These are phyloP conservation scores for Oedothorax gibbosus DNA, from an alignment of 1,140 invertebrate species.

Conservation along the genomic window DNA sequence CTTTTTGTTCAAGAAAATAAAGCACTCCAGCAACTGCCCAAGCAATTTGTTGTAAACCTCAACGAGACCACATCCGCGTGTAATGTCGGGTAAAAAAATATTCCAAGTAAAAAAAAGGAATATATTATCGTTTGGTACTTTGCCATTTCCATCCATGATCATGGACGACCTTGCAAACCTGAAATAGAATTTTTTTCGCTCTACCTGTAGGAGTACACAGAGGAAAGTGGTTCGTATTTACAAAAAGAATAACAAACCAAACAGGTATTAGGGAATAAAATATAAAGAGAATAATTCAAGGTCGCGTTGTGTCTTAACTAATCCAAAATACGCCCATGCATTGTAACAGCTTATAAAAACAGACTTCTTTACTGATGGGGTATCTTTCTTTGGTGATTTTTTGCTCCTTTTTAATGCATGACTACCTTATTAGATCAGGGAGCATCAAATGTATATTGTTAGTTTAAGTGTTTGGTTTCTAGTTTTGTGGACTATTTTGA, in stretches of 20 bases:
- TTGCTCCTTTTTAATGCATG: slow-evolving; percentile 2
- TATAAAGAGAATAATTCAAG: slow-evolving; percentile 40
- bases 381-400: background rate
- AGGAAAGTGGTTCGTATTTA: slow-evolving; percentile 42
- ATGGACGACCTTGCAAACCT: slow-evolving; percentile 32
- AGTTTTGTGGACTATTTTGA: background rate
- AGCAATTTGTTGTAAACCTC: background rate
- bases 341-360: slow-evolving; percentile 28
- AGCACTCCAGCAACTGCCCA: no score
- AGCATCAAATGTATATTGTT: slow-evolving; percentile 1
- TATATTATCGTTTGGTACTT: slow-evolving; percentile 27
- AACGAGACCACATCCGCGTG: slow-evolving; percentile 38
- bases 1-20: no score
- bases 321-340: slow-evolving; percentile 44
- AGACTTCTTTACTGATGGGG: slow-evolving; percentile 28
- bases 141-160: slow-evolving; percentile 16
- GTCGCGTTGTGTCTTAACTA: slow-evolving; percentile 33
- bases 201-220: background rate
- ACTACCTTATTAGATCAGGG: slow-evolving; percentile 37
- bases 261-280: slow-evolving; percentile 8
- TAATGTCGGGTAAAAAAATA: background rate
- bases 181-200: background rate
- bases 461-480: background rate
- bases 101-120: slow-evolving; percentile 3
- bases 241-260: slow-evolving; percentile 25